Base-by-base conservation (phyloP, 2,888 invertebrate species). In the Lymantria monacha region DNA sequence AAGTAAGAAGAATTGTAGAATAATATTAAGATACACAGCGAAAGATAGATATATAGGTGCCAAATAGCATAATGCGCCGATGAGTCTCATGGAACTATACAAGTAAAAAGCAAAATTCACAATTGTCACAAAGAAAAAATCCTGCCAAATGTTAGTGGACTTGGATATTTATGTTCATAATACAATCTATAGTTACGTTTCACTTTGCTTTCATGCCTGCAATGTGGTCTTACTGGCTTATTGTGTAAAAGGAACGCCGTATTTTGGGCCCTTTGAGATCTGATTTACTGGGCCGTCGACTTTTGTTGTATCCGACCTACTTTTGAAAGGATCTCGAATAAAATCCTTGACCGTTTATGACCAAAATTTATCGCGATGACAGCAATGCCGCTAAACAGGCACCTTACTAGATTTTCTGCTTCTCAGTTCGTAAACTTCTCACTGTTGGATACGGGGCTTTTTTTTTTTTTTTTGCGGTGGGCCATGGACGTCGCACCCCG, bases 151-250 rank as follows among this genome's bases (percentile, higher is more conserved):
- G 61, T 63, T 53, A 60, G 56, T 55, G 66, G 69, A 72, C 74
- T 72, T 66, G 61, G 63, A 59, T 75, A 77, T 76, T 77, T 79
- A 76, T 72, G 72, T 70, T 62, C 59, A 63, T 61, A 72, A 63
- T 61, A 72, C 76, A 76, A 80, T 77, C 75, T 74, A 69, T 66
- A 69, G 64, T 75, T 69, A 74, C 66, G 63, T 72, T 75, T 70
- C 66, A 72, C 66, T 73, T 66, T 63, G 59, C 66, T 65, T 65
- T 64, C 63, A 63, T 61, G 46, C 60, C 62, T 68, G 62, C 70
- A 70, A 72, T 70, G 70, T 69, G 66, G 70, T 69, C 64, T 57
- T 51, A 59, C 56, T 64, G 70, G 70, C 69, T 69, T 70, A 67
- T 68, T 66, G 69, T 70, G 69, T 69, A 68, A 72, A 70, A 70